Evolutionary conservation across 2,888 invertebrate genomes (phyloP).

Genomic region (Amphipyra tragopoginis): DNA sequence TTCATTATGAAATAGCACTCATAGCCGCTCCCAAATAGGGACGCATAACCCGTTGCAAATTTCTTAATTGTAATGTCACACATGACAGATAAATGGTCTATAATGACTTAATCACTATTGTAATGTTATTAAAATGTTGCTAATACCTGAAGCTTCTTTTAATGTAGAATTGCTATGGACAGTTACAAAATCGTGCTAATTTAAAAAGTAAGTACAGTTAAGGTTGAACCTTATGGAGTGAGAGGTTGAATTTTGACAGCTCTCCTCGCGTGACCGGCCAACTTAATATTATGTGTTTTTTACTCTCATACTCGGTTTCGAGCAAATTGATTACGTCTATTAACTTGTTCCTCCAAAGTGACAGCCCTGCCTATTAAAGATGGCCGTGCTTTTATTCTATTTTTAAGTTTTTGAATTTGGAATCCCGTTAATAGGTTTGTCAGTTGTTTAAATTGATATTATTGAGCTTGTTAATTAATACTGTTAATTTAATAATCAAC

Average conservation of each 20-base stretch:
- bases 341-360: slow-evolving; percentile 78
- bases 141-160: background rate
- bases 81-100: slow-evolving; percentile 37
- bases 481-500: background rate
- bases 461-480: slow-evolving; percentile 1
- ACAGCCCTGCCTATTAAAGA: slow-evolving; percentile 75
- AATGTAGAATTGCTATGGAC: background rate
- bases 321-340: slow-evolving; percentile 82
- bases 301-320: slow-evolving; percentile 70
- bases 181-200: slow-evolving; percentile 18
- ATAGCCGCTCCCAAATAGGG: slow-evolving; percentile 50
- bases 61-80: slow-evolving; percentile 47
- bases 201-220: slow-evolving; percentile 25
- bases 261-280: slow-evolving; percentile 77
- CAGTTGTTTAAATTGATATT: slow-evolving; percentile 36
- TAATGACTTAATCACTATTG: slow-evolving; percentile 29
- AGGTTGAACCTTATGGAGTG: slow-evolving; percentile 42
- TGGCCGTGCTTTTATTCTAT: slow-evolving; percentile 57
- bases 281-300: slow-evolving; percentile 72
- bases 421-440: slow-evolving; percentile 45
- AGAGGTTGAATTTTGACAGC: slow-evolving; percentile 77
- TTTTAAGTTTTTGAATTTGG: slow-evolving; percentile 36
- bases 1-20: slow-evolving; percentile 56
- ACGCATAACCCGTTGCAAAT: slow-evolving; percentile 44
- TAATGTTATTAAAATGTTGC: background rate